Evolutionary conservation across 2,797 vertebrate species (phyloP), one percentile per base, ranked within the genome.

Genomic region (Oryzias dopingdopingensis): DNA sequence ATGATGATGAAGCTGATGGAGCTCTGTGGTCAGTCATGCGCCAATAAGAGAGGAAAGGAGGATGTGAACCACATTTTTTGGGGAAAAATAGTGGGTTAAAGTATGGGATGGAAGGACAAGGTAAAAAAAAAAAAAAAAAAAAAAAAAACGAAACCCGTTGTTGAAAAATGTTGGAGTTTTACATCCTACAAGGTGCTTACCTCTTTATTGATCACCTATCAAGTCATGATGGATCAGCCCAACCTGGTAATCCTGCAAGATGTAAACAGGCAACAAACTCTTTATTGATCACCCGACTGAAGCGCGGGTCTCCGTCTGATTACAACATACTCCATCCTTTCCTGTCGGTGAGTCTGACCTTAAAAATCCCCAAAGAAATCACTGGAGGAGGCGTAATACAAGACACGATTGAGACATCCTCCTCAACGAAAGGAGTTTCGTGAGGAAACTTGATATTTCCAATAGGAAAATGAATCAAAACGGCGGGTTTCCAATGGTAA

Each of bases 11-110:
- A 86, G 92, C 87, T 92, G 93, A 94, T 74, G 89, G 92, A 94
- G 92, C 86, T 72, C 86, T 65, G 5, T 68, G 92, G 92, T 92
- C 92, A 93, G 86, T 91, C 88, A 82, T 91, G 93, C 92, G 46
- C 62, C 63, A 5, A 90, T 43, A 32, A 23, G 89, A 13, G 22
- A 86, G 20, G 46, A 37, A 14, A 14, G 8, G 20, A 40, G 46
- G 47, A 47, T 32, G 56, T 2, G 43, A 46, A 18, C 12, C 29
- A 18, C 20, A 22, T 22, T 22, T 22, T 3, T 0, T 4, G 23
- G 10, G 15, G 18, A 15, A n/a, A 46, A 17, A 15, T n/a, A 10
- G 44, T 14, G n/a, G 29, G 1, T 5, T 7, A 6, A 47, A 23
- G 12, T 23, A 49, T 3, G 37, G 12, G 41, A 49, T 5, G 40